Evolutionary conservation across 2,888 invertebrate species (phyloP).

Genomic region (Lissonota sp.): DNA sequence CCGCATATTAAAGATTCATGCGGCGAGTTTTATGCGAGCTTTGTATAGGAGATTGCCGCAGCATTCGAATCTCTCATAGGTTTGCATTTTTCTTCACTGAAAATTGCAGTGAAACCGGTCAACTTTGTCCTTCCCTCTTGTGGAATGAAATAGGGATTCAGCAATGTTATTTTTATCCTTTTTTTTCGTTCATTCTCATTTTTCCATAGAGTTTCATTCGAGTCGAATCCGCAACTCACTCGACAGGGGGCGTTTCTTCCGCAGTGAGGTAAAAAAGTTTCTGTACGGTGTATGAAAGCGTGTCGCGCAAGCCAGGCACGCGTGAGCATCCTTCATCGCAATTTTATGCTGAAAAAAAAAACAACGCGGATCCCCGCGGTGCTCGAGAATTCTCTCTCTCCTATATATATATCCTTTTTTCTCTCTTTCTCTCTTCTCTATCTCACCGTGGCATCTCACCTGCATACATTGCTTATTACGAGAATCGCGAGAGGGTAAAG

Average conservation of each 20-base stretch:
- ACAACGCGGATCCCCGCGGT: conserved; percentile 34
- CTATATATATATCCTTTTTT: conserved; percentile 12
- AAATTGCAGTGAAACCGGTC: conserved; percentile 1
- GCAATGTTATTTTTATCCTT: no score
- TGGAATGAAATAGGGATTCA: no score
- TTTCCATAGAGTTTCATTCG: neutral
- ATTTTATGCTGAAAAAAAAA: conserved; percentile 57
- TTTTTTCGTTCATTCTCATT: no score
- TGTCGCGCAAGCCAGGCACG: conserved; percentile 43
- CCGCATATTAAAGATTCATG: conserved; percentile 24
- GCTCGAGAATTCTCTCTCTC: conserved; percentile 17
- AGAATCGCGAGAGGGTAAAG: conserved; percentile 53
- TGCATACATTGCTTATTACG: conserved; percentile 11
- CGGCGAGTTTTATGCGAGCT: conserved; percentile 16
- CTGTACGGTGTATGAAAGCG: neutral
- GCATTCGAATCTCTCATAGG: neutral
- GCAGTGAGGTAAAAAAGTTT: neutral
- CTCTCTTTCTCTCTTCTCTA: neutral
- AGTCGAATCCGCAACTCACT: conserved; percentile 25
- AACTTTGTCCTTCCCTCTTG: neutral
- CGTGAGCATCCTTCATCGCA: conserved; percentile 57
- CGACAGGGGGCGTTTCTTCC: conserved; percentile 18
- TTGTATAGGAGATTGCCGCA: neutral
- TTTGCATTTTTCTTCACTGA: conserved; percentile 5
- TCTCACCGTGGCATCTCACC: conserved; percentile 16